Conservation (phyloP, 1,140 invertebrate genomes). For the Drosophila tristis region DNA sequence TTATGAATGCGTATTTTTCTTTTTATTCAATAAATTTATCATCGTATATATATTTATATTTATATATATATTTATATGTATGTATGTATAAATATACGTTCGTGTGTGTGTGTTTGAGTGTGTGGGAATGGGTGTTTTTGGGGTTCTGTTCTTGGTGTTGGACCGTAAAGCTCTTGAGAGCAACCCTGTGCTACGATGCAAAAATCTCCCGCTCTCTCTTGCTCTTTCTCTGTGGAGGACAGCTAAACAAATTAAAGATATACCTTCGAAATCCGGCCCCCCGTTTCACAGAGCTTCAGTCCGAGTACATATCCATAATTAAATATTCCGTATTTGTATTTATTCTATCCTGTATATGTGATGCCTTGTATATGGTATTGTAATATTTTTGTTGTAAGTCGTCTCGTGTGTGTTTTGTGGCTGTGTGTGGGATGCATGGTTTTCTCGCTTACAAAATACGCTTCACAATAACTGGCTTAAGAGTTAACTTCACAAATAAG, state of each 20-base stretch:
- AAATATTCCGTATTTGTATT: slow-evolving; percentile 19
- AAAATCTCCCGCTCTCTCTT: neutral
- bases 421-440: neutral
- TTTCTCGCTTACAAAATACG: slow-evolving; percentile 51
- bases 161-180: slow-evolving; percentile 16
- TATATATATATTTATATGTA: slow-evolving; percentile 44
- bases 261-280: neutral
- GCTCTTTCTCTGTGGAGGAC: neutral
- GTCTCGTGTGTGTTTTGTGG: slow-evolving; percentile 25
- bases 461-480: slow-evolving; percentile 65
- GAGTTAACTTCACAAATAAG: slow-evolving; percentile 52
- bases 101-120: slow-evolving; percentile 29
- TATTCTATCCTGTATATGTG: slow-evolving; percentile 45
- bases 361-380: slow-evolving; percentile 46
- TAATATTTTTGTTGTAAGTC: slow-evolving; percentile 40
- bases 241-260: slow-evolving; percentile 12
- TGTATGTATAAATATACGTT: slow-evolving; percentile 29
- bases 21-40: slow-evolving; percentile 70
- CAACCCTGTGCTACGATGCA: slow-evolving; percentile 35
- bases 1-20: slow-evolving; percentile 60
- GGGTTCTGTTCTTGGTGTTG: slow-evolving; percentile 26
- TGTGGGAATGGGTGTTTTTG: slow-evolving; percentile 14
- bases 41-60: slow-evolving; percentile 58
- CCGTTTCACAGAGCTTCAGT: slow-evolving; percentile 11
- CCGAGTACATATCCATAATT: slow-evolving; percentile 28